Evolutionary conservation across 2,797 vertebrate genomes (phyloP), one percentile per base, ranked within the genome.

Genomic region (Chelidonichthys spinosus): DNA sequence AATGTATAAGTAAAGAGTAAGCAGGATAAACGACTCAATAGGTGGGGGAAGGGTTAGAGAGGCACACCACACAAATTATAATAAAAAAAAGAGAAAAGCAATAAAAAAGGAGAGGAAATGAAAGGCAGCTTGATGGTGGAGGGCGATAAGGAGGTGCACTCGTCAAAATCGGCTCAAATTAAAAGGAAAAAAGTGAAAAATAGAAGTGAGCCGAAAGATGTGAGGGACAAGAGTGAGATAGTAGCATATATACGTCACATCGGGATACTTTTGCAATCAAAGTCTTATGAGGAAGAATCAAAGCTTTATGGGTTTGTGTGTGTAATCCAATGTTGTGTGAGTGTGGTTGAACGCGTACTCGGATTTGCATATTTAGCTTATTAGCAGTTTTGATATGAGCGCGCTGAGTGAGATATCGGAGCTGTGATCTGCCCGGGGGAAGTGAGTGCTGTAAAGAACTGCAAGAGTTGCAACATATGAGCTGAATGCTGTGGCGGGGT

Each of bases 61-160:
- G 42, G 50, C 67, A 61, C 53, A n/a, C 7, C 36, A 62, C 59
- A 74, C 46, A 85, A 63, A 79, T 74, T 65, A 70, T n/a, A 64
- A 13, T 63, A 75, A 53, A 46, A 13, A 75, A 53, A 46, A 55
- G 25, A 79, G 36, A 83, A 84, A 86, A 82, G 84, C 81, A 92
- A 93, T 90, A 90, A 88, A 75, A 67, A 79, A 32, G 67, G 68
- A 76, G 81, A 92, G 91, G 90, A 93, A 94, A 93, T 93, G 89
- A 92, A 90, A 92, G 85, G 79, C 72, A 74, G 81, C 69, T 83
- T 73, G 88, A 91, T 83, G 86, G 61, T 76, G 65, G 49, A 59
- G 35, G 63, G 6, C 55, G 88, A 89, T 90, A 90, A 25, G 80
- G 70, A 76, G 42, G 63, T 56, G 66, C 71, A 67, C 76, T 85